Percentiles rank a stretch among this genome's conserved stretches.
phyloP scores from a whole-genome alignment of 1,140 invertebrate genomes.

The Arctopsyche grandis region DNA sequence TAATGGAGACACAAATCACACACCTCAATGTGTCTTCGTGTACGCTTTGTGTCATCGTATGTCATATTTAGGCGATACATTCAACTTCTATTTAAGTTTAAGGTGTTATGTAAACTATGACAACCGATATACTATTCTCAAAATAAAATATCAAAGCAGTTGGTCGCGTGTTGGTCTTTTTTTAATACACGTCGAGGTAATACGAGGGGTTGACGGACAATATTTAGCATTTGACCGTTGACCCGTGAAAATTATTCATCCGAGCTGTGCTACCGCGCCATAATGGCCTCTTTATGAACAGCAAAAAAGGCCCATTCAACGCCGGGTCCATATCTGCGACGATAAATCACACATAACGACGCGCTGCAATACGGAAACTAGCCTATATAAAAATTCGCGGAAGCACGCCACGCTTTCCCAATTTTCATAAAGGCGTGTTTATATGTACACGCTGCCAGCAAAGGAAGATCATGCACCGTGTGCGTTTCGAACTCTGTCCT shows the following conservation, averaged over 20 bases:
- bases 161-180: too few relatives aligned
- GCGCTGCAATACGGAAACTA: neutral
- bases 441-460: too few relatives aligned
- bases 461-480: neutral
- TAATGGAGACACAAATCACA: too few relatives aligned
- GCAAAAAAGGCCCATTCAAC: neutral
- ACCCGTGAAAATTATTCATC: slow-evolving; percentile 19
- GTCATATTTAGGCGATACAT: too few relatives aligned
- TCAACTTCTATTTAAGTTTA: too few relatives aligned
- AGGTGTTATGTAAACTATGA: too few relatives aligned
- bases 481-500: neutral
- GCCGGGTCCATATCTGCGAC: neutral
- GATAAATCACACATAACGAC: slow-evolving; percentile 18
- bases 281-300: slow-evolving; percentile 14
- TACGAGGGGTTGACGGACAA: neutral
- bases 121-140: too few relatives aligned
- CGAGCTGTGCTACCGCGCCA: neutral
- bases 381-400: neutral
- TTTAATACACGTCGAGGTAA: too few relatives aligned
- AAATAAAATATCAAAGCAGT: too few relatives aligned
- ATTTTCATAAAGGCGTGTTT: slow-evolving; percentile 13
- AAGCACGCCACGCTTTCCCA: neutral
- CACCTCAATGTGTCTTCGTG: too few relatives aligned
- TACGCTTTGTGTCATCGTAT: too few relatives aligned
- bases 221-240: neutral